Evolutionary conservation across 1,140 invertebrate species (phyloP), one percentile per base, ranked within the genome.

Genomic region (Palaemon carinicauda): DNA sequence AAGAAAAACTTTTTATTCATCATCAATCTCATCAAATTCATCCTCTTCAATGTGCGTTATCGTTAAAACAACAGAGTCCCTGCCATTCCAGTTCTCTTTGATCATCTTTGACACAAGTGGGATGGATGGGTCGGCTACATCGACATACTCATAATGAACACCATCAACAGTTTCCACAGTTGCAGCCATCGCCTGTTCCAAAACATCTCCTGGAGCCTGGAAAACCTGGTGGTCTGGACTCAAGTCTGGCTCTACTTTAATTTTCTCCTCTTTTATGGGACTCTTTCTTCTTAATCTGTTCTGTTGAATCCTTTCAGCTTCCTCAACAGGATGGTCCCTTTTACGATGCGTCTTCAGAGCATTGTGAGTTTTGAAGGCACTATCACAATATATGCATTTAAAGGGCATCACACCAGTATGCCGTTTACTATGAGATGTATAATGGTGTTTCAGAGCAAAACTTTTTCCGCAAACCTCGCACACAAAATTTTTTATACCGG

Each of bases 381-480:
- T 51, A 10, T 17, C 12, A 54, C 84, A 86, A 5, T 54, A 51
- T 12, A 53, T 21, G 33, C 84, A 86, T 29, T 79, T 80, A 31
- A 80, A 73, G 24, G 84, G 84, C 50, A 80, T 52, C 41, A 80
- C 84, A 4, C 77, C 84, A 52, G 27, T 86, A 15, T 86, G 84
- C 19, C 80, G 60, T 33, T 80, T 79, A 3, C 78, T 69, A 17
- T 86, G 84, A 24, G 69, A 27, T 41, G 84, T 86, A 56, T 86
- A 86, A 27, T 86, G 84, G 31, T 86, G 84, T 12, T 52, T 41
- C 19, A 86, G 60, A 31, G 29, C 80, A 27, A 86, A 86, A 50
- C 84, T 86, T 17, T 29, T 79, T 27, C 84, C 84, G 54, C 84
- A 86, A n/a, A 86, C 77, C 50, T 86, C 84, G 74, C 84, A 86